phyloP scores from a whole-genome alignment of 2,113 vertebrate genomes.

The Malurus melanocephalus region DNA sequence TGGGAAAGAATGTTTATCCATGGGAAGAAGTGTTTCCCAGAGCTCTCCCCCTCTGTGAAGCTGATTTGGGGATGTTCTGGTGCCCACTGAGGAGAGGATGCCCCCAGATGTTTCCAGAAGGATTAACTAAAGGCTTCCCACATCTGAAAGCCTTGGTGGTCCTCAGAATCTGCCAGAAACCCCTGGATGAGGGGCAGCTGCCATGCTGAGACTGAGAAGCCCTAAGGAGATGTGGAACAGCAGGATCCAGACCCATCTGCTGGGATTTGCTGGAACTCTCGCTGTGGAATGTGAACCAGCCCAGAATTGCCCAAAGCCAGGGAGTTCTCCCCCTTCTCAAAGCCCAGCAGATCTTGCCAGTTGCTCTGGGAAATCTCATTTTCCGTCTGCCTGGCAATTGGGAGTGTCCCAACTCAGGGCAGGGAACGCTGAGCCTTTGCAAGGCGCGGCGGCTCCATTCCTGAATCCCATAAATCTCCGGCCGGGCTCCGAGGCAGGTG shows the following conservation, averaged over 20 bases:
- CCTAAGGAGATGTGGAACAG: neutral
- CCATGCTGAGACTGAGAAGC: neutral
- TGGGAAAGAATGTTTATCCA: neutral
- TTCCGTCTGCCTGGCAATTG: neutral
- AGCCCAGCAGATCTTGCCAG: neutral
- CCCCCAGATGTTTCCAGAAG: neutral
- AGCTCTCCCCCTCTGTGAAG: neutral
- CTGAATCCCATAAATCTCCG: neutral
- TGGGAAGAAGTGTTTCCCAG: neutral
- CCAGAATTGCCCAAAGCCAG: neutral
- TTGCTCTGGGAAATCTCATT: neutral
- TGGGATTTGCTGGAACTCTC: neutral
- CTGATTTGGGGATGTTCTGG: neutral
- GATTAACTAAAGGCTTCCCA: neutral
- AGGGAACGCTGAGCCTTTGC: neutral
- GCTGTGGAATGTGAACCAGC: neutral
- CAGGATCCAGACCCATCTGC: neutral
- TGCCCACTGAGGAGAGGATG: neutral
- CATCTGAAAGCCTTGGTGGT: neutral
- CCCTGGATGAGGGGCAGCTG: neutral
- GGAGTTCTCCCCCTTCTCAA: neutral
- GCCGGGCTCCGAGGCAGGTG: neutral
- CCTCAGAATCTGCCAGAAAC: neutral
- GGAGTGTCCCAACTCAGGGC: neutral
- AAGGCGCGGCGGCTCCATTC: neutral